These are phyloP conservation scores for Stenoptilia bipunctidactyla DNA, from an alignment of 2,888 invertebrate genomes.

Conservation along the genomic window DNA sequence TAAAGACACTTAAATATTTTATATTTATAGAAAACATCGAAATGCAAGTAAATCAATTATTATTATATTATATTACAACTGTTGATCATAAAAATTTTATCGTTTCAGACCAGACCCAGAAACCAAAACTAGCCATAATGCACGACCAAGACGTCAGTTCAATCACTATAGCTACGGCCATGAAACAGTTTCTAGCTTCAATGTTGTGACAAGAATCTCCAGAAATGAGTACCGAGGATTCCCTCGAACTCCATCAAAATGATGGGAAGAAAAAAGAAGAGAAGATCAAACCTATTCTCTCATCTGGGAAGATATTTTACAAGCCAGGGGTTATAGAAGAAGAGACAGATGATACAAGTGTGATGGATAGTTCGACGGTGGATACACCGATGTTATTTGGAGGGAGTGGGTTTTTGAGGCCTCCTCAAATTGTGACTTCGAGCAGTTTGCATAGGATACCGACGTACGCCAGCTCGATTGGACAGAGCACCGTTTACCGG, in stretches of 20 bases:
- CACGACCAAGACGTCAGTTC: neutral
- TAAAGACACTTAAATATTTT: no score
- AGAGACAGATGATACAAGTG: constrained; percentile 62
- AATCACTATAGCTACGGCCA: neutral
- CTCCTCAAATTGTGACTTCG: constrained; percentile 44
- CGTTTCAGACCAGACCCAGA: no score
- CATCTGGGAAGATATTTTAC: constrained; percentile 60
- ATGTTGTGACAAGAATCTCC: no score
- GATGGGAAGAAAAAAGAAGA: constrained; percentile 31
- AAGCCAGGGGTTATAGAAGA: constrained; percentile 57
- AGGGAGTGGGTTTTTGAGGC: constrained; percentile 35
- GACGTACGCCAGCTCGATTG: constrained; percentile 73
- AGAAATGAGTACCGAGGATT: constrained; percentile 13
- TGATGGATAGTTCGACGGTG: constrained; percentile 50
- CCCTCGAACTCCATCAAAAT: constrained; percentile 49
- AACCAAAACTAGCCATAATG: no score
- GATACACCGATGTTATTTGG: constrained; percentile 54
- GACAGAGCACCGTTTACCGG: constrained; percentile 64
- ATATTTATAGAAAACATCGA: no score
- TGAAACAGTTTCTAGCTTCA: no score
- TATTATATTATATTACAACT: no score
- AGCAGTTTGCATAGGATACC: constrained; percentile 70
- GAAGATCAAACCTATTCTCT: constrained; percentile 30
- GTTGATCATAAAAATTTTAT: no score
- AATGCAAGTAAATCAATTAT: no score